Percentiles rank a stretch among this genome's conserved stretches.
These are phyloP conservation scores for Diploscapter pachys DNA, from an alignment of 1,140 invertebrate genomes.

Conservation along the genomic window DNA sequence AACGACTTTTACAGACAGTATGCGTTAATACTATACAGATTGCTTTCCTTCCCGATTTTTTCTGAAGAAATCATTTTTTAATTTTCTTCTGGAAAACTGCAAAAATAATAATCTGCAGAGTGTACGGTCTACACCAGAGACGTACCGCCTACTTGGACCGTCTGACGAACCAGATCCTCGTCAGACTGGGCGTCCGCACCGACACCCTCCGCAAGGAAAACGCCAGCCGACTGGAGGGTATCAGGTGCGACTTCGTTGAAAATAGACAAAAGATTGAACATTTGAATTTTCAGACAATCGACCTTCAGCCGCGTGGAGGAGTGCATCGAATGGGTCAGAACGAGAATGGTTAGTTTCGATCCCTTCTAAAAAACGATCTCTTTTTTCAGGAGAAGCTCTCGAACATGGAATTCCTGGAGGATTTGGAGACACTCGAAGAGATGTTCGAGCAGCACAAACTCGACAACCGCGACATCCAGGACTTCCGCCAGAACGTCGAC, in stretches of 20 bases:
- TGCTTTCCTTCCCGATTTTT: too few relatives aligned
- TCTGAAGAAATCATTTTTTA: too few relatives aligned
- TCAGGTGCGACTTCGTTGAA: neutral
- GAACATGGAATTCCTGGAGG: constrained; percentile 87
- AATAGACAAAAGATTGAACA: too few relatives aligned
- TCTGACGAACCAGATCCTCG: constrained; percentile 74
- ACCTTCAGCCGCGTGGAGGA: constrained; percentile 67
- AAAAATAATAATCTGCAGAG: constrained; percentile 64
- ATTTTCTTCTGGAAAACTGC: neutral
- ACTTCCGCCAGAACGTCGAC: constrained; percentile 84
- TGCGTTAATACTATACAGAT: neutral
- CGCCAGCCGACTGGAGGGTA: constrained; percentile 31
- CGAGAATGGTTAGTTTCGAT: constrained; percentile 71
- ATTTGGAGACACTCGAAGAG: constrained; percentile 81
- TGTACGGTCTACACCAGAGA: constrained; percentile 85
- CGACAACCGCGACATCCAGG: constrained; percentile 87
- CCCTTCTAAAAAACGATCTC: neutral
- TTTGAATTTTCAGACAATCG: constrained; percentile 11
- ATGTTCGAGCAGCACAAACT: constrained; percentile 82
- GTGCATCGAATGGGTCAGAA: constrained; percentile 87
- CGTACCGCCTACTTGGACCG: constrained; percentile 79
- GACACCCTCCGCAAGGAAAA: constrained; percentile 31
- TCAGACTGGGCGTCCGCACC: constrained; percentile 62
- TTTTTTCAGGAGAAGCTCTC: constrained; percentile 77
- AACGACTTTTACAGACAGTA: constrained; percentile 63